Percentiles rank a stretch among this genome's conserved stretches.
Evolutionary conservation across 2,113 vertebrate genomes (phyloP).

Genomic region (Ifrita kowaldi): DNA sequence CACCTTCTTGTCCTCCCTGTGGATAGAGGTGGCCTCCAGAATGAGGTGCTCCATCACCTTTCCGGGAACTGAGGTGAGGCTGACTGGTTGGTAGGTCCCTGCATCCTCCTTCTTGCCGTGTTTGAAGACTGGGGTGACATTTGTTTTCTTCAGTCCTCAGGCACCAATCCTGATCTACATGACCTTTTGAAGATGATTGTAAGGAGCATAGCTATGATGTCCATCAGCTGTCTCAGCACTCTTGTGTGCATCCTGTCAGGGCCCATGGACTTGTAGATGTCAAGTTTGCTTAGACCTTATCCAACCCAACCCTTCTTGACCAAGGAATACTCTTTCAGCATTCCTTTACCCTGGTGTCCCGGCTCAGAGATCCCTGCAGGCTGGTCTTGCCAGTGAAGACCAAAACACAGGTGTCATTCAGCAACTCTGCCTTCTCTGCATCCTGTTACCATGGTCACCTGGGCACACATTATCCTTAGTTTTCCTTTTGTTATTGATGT

Average conservation of each 20-base stretch:
- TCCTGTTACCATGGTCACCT: not conserved
- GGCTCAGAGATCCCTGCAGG: not conserved
- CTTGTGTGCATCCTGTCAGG: not conserved
- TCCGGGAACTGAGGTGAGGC: not conserved
- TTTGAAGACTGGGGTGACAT: not conserved
- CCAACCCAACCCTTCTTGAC: not conserved
- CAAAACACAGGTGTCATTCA: not conserved
- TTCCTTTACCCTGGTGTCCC: not conserved
- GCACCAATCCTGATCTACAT: not conserved
- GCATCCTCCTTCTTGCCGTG: not conserved
- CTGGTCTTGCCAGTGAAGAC: not conserved
- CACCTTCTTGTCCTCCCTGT: not conserved
- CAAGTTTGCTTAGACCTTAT: not conserved
- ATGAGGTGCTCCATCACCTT: not conserved
- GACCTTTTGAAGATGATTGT: not conserved
- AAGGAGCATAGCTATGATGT: not conserved
- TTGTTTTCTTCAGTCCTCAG: not conserved
- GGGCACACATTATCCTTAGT: not conserved
- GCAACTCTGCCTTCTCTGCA: not conserved
- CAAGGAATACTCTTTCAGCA: not conserved
- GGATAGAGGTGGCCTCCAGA: not conserved
- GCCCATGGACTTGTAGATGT: not conserved
- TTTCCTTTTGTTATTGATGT: not conserved
- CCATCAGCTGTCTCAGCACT: not conserved
- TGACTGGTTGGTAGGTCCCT: not conserved